Conservation (phyloP, 2,113 vertebrate species). For the Tricholaema leucomelas region DNA sequence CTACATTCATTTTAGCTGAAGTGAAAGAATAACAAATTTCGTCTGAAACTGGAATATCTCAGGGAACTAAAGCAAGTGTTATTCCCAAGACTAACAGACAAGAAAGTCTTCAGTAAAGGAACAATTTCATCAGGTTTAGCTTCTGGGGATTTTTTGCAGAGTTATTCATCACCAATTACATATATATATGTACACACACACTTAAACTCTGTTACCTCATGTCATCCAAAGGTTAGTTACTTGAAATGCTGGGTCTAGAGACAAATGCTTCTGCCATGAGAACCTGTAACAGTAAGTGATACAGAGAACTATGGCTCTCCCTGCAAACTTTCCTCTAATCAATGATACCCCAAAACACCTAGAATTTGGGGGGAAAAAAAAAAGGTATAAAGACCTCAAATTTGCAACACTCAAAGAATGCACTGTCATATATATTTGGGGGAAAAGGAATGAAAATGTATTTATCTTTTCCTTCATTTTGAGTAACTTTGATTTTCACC, state of each 20-base stretch:
- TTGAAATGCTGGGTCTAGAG: background rate
- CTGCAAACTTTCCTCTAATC: background rate
- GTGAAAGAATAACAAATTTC: background rate
- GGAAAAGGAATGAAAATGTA: background rate
- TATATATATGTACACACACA: background rate
- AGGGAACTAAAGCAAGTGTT: background rate
- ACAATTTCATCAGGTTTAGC: background rate
- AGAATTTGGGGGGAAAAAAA: background rate
- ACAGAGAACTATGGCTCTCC: background rate
- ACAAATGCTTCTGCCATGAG: background rate
- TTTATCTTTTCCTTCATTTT: background rate
- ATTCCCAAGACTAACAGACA: background rate
- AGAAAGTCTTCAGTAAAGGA: background rate
- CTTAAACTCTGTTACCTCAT: background rate
- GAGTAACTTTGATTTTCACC: background rate
- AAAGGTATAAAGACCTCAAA: background rate
- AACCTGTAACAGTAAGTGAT: background rate
- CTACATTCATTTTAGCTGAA: background rate
- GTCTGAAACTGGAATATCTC: background rate
- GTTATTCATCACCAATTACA: background rate
- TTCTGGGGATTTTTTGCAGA: background rate
- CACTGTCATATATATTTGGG: background rate
- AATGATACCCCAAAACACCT: background rate
- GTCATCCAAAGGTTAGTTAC: background rate
- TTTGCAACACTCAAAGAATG: background rate